Percentiles rank a stretch among this genome's conserved stretches.
These are phyloP conservation scores for Drosophila fungiperda DNA, from an alignment of 2,888 invertebrate species.

Conservation along the genomic window DNA sequence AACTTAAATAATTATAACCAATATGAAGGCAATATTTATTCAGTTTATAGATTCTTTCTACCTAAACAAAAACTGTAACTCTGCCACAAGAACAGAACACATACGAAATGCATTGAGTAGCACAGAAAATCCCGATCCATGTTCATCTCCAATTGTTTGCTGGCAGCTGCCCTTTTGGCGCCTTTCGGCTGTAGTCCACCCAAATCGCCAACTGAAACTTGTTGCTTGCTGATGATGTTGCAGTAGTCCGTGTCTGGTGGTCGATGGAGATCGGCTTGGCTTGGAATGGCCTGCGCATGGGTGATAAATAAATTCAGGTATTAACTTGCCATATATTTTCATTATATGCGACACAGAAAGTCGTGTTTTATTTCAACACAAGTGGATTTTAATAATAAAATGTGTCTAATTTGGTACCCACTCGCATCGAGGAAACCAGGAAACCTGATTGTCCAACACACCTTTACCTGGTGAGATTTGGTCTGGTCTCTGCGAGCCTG, in stretches of 20 bases:
- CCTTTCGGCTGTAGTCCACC: slow-evolving; percentile 3
- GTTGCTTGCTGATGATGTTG: slow-evolving; percentile 17
- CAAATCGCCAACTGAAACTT: slow-evolving; percentile 25
- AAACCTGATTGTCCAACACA: slow-evolving; percentile 74
- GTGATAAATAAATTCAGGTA: slow-evolving; percentile 85
- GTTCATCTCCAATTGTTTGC: slow-evolving; percentile 25
- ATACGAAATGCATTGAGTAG: not conserved
- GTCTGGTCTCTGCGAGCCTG: slow-evolving; percentile 23
- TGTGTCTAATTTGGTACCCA: slow-evolving; percentile 83
- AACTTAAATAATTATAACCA: not conserved
- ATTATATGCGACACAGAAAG: slow-evolving; percentile 85
- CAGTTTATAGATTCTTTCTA: not conserved
- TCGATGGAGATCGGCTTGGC: slow-evolving; percentile 10
- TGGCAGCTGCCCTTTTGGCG: slow-evolving; percentile 42
- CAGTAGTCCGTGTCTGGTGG: slow-evolving; percentile 2
- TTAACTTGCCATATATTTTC: slow-evolving; percentile 85
- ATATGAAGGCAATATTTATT: not conserved
- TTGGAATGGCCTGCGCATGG: slow-evolving; percentile 52
- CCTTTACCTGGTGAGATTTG: slow-evolving; percentile 46
- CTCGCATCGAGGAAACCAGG: slow-evolving; percentile 42
- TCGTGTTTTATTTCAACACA: slow-evolving; percentile 85
- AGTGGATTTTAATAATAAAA: slow-evolving; percentile 84
- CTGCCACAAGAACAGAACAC: not conserved
- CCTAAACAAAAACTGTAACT: not conserved
- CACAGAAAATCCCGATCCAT: not conserved